phyloP scores from a whole-genome alignment of 2,113 vertebrate genomes.

The Chloebia gouldiae region DNA sequence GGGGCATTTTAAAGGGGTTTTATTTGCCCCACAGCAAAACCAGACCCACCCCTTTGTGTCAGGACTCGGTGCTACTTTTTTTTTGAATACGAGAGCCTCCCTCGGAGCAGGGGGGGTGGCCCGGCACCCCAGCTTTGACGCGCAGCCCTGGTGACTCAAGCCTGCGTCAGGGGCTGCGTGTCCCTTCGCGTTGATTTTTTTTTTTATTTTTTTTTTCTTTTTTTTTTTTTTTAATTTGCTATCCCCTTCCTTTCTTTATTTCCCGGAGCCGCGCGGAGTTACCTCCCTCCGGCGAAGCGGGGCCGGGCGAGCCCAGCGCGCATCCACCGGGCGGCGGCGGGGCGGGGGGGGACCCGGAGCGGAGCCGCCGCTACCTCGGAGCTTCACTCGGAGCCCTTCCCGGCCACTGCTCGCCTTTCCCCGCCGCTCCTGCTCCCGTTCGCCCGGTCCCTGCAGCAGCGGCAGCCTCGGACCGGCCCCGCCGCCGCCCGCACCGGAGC shows the following conservation, averaged over 20 bases:
- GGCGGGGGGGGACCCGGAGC: no score
- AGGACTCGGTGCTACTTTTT: neutral
- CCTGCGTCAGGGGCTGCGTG: constrained; percentile 72
- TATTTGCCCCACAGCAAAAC: neutral
- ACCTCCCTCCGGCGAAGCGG: neutral
- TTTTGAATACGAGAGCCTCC: neutral
- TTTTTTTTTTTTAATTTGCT: neutral
- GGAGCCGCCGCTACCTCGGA: neutral
- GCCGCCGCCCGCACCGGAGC: neutral
- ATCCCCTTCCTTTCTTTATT: neutral
- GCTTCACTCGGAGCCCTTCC: neutral
- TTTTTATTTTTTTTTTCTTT: neutral
- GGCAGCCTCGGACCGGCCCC: neutral
- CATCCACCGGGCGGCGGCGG: neutral
- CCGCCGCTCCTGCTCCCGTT: neutral
- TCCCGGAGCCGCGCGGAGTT: neutral
- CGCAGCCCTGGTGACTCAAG: constrained; percentile 71
- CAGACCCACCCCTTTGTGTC: neutral
- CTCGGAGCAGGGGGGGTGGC: neutral
- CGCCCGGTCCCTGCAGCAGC: neutral
- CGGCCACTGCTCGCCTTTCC: neutral
- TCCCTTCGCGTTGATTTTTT: neutral
- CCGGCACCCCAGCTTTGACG: constrained; percentile 61
- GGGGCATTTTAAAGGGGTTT: accelerated
- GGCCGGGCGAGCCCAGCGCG: neutral